These are phyloP conservation scores for Pelmatolapia mariae DNA, from an alignment of 2,113 vertebrate species.

Conservation along the genomic window DNA sequence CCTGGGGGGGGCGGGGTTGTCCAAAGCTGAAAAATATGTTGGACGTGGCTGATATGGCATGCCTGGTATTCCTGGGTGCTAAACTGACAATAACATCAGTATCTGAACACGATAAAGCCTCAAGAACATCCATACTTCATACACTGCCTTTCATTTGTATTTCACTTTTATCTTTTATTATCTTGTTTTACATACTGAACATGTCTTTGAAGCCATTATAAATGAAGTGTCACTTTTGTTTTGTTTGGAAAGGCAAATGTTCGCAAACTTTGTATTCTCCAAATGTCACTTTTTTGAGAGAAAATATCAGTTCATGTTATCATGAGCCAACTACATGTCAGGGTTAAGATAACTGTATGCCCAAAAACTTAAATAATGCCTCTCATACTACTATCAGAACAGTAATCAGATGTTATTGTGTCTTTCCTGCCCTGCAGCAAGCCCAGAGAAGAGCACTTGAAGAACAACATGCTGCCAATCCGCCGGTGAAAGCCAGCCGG, in stretches of 20 bases:
- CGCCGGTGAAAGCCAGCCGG: slow-evolving; percentile 31
- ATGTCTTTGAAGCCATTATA: neutral
- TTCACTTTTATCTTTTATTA: neutral
- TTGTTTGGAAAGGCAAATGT: neutral
- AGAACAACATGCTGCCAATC: slow-evolving; percentile 40
- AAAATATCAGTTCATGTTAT: neutral
- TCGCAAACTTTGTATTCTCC: neutral
- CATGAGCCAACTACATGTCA: neutral
- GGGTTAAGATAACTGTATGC: neutral
- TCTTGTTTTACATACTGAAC: neutral
- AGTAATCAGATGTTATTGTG: neutral
- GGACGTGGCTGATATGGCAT: slow-evolving; percentile 31
- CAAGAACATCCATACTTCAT: neutral
- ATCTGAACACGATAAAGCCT: neutral
- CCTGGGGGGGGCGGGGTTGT: slow-evolving; percentile 29
- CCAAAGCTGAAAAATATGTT: slow-evolving; percentile 37
- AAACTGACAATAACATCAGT: neutral
- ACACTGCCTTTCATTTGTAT: neutral
- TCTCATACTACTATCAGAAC: neutral
- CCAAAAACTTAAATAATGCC: neutral
- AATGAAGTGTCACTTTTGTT: neutral
- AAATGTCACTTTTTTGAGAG: neutral
- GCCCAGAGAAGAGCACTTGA: slow-evolving; percentile 56
- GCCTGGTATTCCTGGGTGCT: slow-evolving; percentile 25
- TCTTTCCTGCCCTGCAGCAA: slow-evolving; percentile 40